Evolutionary conservation across 2,888 invertebrate genomes (phyloP), one percentile per base, ranked within the genome.

Genomic region (Drosophila differens): DNA sequence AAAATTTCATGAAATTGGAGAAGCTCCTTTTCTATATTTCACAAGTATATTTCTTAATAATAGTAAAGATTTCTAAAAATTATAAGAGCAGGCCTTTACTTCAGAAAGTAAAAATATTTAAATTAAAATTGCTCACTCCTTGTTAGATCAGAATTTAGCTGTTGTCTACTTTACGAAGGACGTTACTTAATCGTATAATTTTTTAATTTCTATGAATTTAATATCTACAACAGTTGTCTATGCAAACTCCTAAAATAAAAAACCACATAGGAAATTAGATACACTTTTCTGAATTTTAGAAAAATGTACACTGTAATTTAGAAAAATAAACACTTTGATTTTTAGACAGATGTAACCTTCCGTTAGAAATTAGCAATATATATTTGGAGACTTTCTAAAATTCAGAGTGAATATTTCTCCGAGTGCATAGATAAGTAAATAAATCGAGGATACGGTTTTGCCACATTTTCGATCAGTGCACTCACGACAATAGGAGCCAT

Each of bases 401-500:
- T 16, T 1, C 16, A 9, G 1, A 47, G 9, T 25, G 4, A 47
- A 9, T 16, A 16, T 47, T 47, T 47, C 25, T 25, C 25, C 9
- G 9, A 47, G 47, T 47, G 47, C 9, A 37, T 5, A 30, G 41
- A 58, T 37, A 22, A 51, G 22, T 70, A 16, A 58, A 39, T 25
- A 53, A 58, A 32, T 39, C 28, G 6, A 14, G 28, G 14, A 28
- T 35, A 30, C 25, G 32, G n/a, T 14, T 44, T 61, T 52, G 69
- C 19, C 35, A 60, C 52, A 66, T 33, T 70, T 64, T 55, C 53
- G 33, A 25, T 47, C 37, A 74, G 66, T 66, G 79, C 30, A 65
- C 37, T 62, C 59, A 71, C 62, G 59, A 68, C 37, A 59, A 60
- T 53, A 66, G 35, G 54, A 55, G 28, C 5, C 12, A 39, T 9